Base-by-base conservation (phyloP, 2,113 vertebrate genomes). In the Cololabis saira region DNA sequence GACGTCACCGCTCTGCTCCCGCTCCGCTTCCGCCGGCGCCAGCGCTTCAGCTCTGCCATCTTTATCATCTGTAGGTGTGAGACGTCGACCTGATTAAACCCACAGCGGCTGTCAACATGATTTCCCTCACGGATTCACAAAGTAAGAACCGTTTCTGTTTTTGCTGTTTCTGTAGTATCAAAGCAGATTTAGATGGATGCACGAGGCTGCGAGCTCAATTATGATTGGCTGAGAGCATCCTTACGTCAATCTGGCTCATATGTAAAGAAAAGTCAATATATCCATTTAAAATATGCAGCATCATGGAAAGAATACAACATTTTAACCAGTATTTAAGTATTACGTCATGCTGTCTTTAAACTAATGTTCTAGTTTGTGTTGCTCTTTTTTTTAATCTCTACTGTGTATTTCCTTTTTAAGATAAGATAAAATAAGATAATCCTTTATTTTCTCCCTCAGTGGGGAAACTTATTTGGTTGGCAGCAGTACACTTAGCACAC, bases 121-220 rank as follows among this genome's bases (percentile, higher is more conserved):
- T 96, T 61, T 96, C 96, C 54, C 91, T 98, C 66, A 94, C 95
- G 19, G 96, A 97, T 78, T 96, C 95, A 0, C 96, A 98, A 84
- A 97, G 96, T 98, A 95, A 96, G 96, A 67, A 0, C 1, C 0
- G n/a, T 13, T 60, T 18, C 3, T 13, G 15, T 61, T 47, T 22
- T 21, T 0, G 3, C 15, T 14, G 18, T 18, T 15, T 16, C 41
- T 59, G 65, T 84, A 4, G 5, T 41, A 16, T 22, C 10, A 60
- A 58, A 49, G 49, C 73, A 49, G 54, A 57, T 68, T 72, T 59
- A 60, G 64, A 50, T 22, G 10, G 67, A 78, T 41, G 61, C 62
- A 48, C 57, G 71, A 63, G 40, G 81, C 41, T 61, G 73, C 55
- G 21, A 54, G 60, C 75, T 74, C 19, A 11, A 65, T 80, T 18